phyloP scores from a whole-genome alignment of 2,113 vertebrate species.

The Potamarius usumacintae region DNA sequence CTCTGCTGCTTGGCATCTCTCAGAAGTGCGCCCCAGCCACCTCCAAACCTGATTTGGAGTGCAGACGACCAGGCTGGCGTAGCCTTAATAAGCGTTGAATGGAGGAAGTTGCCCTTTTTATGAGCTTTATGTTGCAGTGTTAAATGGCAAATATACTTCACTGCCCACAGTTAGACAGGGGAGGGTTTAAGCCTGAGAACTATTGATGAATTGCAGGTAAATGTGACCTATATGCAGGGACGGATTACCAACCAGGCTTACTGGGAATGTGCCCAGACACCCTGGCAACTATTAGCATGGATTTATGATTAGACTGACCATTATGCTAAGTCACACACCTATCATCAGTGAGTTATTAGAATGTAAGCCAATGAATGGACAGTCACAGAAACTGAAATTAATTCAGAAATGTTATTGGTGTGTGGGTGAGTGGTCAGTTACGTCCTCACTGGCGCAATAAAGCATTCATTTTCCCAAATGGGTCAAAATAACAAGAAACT shows the following conservation, averaged over 20 bases:
- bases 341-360: not conserved
- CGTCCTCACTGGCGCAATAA: not conserved
- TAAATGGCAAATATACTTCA: constrained; percentile 67
- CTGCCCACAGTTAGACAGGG: constrained; percentile 50
- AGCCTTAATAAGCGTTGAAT: constrained; percentile 43
- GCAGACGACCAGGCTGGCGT: constrained; percentile 1
- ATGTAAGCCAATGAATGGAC: not conserved
- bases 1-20: constrained; percentile 44
- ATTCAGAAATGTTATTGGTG: not conserved
- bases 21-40: constrained; percentile 58
- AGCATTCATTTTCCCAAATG: not conserved
- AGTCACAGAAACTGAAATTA: not conserved
- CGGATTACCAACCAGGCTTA: not conserved
- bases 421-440: not conserved
- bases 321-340: not conserved
- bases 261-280: not conserved
- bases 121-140: constrained; percentile 59
- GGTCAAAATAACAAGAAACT: not conserved
- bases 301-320: not conserved
- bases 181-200: constrained; percentile 2
- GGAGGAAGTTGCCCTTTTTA: constrained; percentile 50
- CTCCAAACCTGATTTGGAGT: constrained; percentile 57
- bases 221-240: not conserved
- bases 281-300: not conserved
- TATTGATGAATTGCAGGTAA: constrained; percentile 1